Base-by-base conservation (phyloP, 1,140 invertebrate genomes). In the Tetragonula clypearis region DNA sequence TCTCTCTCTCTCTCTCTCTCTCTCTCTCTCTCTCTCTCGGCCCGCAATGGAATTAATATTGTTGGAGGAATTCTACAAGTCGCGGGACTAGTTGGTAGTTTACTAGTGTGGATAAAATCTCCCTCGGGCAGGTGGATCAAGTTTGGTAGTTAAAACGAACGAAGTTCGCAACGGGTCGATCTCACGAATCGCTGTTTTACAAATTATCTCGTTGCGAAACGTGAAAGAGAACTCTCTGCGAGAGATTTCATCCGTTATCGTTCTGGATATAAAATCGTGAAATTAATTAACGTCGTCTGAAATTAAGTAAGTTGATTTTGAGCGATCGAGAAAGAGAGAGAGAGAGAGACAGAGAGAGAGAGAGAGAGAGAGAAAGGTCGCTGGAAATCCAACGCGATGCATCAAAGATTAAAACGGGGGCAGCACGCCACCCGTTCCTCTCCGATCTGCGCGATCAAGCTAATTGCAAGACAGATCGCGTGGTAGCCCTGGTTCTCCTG, bases 381-480 rank as follows among this genome's bases (percentile, higher is more conserved):
- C 15, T 26, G 8, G 35, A 62, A 78, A 41, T 78, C 14, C 41
- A 49, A 8, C 14, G 23, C 75, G 9, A 1, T 3, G 60, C 41
- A 26, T 26, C 58, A 49, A 78, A 35, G 19, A 78, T 65, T n/a
- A 58, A 6, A 19, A 21, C 30, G 21, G 21, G 21, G 23, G 21
- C 30, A 21, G 26, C 30, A 74, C 49, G 30, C 49, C 69, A 30
- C 26, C n/a, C 35, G 41, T 49, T 49, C 6, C 30, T 66, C 75
- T 41, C 75, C 49, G 49, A 19, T 58, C 62, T 26, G 35, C 41
- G 30, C 53, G 23, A 80, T 21, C 30, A 77, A 73, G 19, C 35
- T 35, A 66, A 79, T 30, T 62, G 78, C 23, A 84, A 79, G 77
- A 72, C 58, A 68, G 56, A 60, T 56, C 60, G 73, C 74, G 78